Percentiles rank a stretch among this genome's conserved stretches.
phyloP scores from a whole-genome alignment of 2,888 invertebrate genomes.

The Meliscaeva auricollis region DNA sequence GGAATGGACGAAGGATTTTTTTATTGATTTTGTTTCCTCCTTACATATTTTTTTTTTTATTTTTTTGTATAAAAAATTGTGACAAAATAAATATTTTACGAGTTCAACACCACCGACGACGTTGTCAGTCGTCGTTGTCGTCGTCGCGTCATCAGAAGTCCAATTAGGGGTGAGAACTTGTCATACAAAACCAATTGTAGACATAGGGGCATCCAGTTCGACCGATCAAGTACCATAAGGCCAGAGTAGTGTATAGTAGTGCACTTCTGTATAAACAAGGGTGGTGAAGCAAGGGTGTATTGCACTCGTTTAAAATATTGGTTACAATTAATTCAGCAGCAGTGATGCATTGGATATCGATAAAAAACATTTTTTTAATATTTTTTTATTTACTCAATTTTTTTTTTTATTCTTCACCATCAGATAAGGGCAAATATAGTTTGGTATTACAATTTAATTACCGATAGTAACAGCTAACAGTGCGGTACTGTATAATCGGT shows the following conservation, averaged over 20 bases:
- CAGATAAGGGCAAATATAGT: slow-evolving; percentile 43
- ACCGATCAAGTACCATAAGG: not conserved
- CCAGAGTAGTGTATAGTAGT: not conserved
- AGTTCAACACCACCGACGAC: slow-evolving; percentile 48
- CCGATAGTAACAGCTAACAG: not conserved
- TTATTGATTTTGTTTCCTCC: slow-evolving; percentile 52
- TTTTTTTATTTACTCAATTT: slow-evolving; percentile 49
- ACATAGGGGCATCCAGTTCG: slow-evolving; percentile 54
- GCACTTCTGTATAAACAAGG: slow-evolving; percentile 51
- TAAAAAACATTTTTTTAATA: slow-evolving; percentile 29
- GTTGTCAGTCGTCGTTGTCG: not conserved
- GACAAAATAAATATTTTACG: slow-evolving; percentile 66
- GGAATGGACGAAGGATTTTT: slow-evolving; percentile 54
- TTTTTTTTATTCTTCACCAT: slow-evolving; percentile 7
- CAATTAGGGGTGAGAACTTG: slow-evolving; percentile 73
- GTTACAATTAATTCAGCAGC: slow-evolving; percentile 42
- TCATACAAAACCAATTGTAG: slow-evolving; percentile 40
- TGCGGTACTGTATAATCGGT: not conserved
- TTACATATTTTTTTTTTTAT: not conserved
- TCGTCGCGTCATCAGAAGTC: slow-evolving; percentile 13
- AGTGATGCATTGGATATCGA: slow-evolving; percentile 39
- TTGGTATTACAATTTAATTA: slow-evolving; percentile 63
- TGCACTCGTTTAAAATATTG: slow-evolving; percentile 61
- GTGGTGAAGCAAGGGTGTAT: slow-evolving; percentile 54
- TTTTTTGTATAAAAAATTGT: slow-evolving; percentile 19